A percentile compares a stretch with the other conserved stretches of the same genome.
Conservation (phyloP, 1,140 invertebrate genomes). For the Drosophila nikananu region DNA sequence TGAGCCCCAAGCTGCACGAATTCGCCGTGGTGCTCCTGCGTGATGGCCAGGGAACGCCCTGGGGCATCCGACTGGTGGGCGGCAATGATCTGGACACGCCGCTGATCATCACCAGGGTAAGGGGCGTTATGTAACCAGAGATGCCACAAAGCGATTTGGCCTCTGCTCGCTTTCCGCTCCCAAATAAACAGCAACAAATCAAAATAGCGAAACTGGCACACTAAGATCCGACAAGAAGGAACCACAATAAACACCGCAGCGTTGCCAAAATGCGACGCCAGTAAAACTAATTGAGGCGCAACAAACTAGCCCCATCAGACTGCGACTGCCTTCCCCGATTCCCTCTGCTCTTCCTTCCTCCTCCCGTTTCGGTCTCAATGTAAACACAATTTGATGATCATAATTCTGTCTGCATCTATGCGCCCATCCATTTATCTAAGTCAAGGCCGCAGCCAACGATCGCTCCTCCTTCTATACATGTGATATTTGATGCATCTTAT, state of each 20-base stretch:
- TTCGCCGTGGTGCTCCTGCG: constrained; percentile 91
- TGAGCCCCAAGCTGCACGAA: constrained; percentile 89
- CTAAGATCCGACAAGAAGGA: constrained; percentile 18
- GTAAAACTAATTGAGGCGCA: constrained; percentile 81
- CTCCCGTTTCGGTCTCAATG: constrained; percentile 23
- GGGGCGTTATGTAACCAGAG: constrained; percentile 69
- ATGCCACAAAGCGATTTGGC: constrained; percentile 62
- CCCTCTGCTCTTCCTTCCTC: background rate
- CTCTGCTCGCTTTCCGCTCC: constrained; percentile 59
- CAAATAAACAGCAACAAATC: constrained; percentile 72
- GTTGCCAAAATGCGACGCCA: constrained; percentile 56
- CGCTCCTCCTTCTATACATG: constrained; percentile 1
- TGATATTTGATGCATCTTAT: constrained; percentile 3
- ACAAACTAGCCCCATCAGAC: constrained; percentile 41
- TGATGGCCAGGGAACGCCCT: constrained; percentile 91
- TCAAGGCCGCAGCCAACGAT: constrained; percentile 10
- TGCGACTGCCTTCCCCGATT: constrained; percentile 2
- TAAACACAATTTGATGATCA: constrained; percentile 63
- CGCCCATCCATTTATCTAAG: constrained; percentile 20
- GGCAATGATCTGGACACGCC: constrained; percentile 95
- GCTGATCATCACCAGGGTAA: constrained; percentile 95
- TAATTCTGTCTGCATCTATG: constrained; percentile 54
- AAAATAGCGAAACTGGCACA: constrained; percentile 70
- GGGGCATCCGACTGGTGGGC: constrained; percentile 96
- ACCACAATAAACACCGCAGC: constrained; percentile 28